Base-by-base conservation (phyloP, 2,888 invertebrate species). In the Epistrophella euchroma region DNA sequence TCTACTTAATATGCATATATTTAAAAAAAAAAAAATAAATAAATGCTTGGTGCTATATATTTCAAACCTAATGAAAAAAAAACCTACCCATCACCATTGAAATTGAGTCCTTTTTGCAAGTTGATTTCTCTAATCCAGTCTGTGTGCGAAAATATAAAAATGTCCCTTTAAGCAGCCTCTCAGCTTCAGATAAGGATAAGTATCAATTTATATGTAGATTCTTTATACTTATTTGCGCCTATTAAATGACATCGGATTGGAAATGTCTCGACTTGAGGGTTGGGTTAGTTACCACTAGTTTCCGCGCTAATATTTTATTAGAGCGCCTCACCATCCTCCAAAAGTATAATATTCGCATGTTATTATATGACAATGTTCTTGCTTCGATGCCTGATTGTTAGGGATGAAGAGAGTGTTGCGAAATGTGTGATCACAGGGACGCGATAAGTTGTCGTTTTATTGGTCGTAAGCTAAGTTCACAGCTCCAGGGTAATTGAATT, bases 401-500 rank as follows among this genome's bases (percentile, higher is more conserved):
- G 25, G 19, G n/a, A 22, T 28, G 7, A 10, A 11, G 10, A 10
- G 40, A 45, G 68, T 47, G 56, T 70, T 62, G 25, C 74, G 64
- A 64, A 78, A 68, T 76, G 66, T 72, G 75, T 76, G 79, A 80
- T 85, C 84, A 80, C 84, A 80, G 72, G 37, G 50, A 72, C 55
- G 60, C 71, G 79, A 80, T 85, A 85, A 80, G 71, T 72, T 80
- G 43, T 56, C 73, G 45, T 81, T 81, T 86, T 86, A 86, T 86
- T 86, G 81, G 81, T 81, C 85, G 85, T 86, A 74, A 86, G 81
- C 81, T 86, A 77, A 86, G 77, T 86, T 87, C 82, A 82, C 86
- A 87, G 88, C 88, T 88, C 80, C 68, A 83, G 88, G 88, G 88
- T 88, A 88, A 88, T 88, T 88, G 88, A 88, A 88, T 88, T 88